phyloP scores from a whole-genome alignment of 92 coral and sea anemone genomes.

The Actinostola sp. region DNA sequence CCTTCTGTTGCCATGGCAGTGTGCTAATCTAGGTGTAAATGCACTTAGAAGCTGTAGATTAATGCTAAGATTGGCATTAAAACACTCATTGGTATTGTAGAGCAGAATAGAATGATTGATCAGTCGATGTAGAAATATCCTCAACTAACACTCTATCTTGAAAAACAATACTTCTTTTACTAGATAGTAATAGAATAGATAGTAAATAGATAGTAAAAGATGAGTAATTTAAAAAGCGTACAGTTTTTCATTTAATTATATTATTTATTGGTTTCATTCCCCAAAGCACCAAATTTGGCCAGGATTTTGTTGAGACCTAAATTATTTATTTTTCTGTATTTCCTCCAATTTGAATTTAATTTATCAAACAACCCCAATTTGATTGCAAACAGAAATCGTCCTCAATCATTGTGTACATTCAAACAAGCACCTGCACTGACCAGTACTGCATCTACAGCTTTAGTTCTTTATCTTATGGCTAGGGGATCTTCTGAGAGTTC shows the following conservation, averaged over 20 bases:
- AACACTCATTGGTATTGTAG: no score
- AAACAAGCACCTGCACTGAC: not conserved
- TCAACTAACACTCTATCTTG: no score
- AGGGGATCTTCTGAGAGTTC: not conserved
- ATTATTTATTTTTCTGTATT: constrained; percentile 15
- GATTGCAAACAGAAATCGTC: constrained; percentile 10
- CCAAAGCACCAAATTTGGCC: not conserved
- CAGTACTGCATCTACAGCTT: not conserved
- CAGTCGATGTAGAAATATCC: no score
- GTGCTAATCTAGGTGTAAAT: no score
- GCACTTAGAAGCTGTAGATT: no score
- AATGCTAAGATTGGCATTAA: no score
- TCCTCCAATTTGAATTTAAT: not conserved
- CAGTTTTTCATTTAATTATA: not conserved
- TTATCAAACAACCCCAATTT: constrained; percentile 12
- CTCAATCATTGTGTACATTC: not conserved
- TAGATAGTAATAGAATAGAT: no score
- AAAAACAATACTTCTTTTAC: no score
- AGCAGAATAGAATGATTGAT: no score
- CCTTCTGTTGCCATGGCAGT: no score
- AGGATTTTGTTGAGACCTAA: not conserved
- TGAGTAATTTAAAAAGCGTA: not conserved
- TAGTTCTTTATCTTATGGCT: constrained; percentile 2
- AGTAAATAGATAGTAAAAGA: no score
- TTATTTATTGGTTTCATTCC: not conserved